Evolutionary conservation across 2,888 invertebrate species (phyloP), one percentile per base, ranked within the genome.

Genomic region (Phymatocera aterrima): DNA sequence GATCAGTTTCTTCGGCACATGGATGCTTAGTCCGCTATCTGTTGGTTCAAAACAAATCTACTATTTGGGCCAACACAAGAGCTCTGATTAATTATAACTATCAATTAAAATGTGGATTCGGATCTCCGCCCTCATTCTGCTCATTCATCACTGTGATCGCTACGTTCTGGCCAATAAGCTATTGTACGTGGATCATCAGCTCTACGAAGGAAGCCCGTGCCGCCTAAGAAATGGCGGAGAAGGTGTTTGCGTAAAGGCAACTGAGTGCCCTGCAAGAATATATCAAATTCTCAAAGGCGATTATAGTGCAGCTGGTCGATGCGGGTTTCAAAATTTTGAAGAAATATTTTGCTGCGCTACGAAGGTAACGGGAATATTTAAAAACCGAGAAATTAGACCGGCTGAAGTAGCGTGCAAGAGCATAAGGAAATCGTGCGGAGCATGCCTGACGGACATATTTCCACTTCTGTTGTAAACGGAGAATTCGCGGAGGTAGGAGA

Each of bases 301-400:
- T 6, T 57, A 24, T 12, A 40, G 21, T 40, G 34, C 15, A 18
- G 51, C 8, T 1, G 86, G 82, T 2, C 85, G 93, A 82, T 93
- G 93, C 86, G 92, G 92, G 0, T 93, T 92, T 75, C 83, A 83
- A 3, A 89, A 86, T 1, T 18, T 79, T 1, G 82, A 83, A 21
- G 93, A 93, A 87, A 87, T 93, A 37, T 91, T 93, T n/a, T 93
- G 93, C 82, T 93, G 93, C 83, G 92, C 92, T 1, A 18, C 5
- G 1, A 21, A 24, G 10, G 24, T 10, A 12, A 10, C 54, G 12
- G 3, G 12, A 12, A 24, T 2, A 24, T 24, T 12, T 1, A 28
- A 24, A 12, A 10, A 5, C 12, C 24, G n/a, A n/a, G n/a, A 21
- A 12, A 24, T 54, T 8, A 70, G 70, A 28, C 46, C 28, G 8